Evolutionary conservation across 2,113 vertebrate genomes (phyloP).

Genomic region (Sarotherodon lohbergeri): DNA sequence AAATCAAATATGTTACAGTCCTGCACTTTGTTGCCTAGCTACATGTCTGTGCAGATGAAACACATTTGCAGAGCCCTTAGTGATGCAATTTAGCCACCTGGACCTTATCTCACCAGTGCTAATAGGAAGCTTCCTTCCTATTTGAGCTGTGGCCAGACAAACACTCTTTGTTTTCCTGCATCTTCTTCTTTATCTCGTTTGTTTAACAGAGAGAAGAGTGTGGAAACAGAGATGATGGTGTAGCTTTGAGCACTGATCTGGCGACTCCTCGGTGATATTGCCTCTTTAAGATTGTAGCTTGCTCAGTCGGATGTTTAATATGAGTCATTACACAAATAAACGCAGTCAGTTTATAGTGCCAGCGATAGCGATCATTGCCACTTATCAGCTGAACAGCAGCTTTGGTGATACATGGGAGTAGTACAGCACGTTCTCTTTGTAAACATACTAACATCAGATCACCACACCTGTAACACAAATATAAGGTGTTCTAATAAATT

Average conservation of each 20-base stretch:
- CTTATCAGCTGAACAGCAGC: neutral
- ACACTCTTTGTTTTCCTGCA: neutral
- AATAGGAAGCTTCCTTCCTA: slow-evolving; percentile 25
- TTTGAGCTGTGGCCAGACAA: slow-evolving; percentile 6
- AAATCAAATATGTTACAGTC: neutral
- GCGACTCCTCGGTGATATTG: slow-evolving; percentile 13
- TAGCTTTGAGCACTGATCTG: slow-evolving; percentile 15
- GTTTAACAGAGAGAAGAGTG: neutral
- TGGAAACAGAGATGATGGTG: neutral
- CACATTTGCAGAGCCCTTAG: neutral
- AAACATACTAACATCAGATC: neutral
- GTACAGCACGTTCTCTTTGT: neutral
- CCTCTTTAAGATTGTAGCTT: slow-evolving; percentile 21
- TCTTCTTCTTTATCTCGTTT: slow-evolving; percentile 5
- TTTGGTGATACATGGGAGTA: neutral
- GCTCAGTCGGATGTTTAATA: slow-evolving; percentile 21
- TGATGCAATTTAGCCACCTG: neutral
- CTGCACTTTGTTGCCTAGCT: neutral
- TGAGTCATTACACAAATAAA: slow-evolving; percentile 42
- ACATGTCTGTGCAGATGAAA: neutral
- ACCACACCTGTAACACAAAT: neutral
- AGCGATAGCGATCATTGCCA: neutral
- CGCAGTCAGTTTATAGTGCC: neutral
- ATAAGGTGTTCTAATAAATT: neutral
- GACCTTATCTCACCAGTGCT: slow-evolving; percentile 40